These are phyloP conservation scores for Aphelenchoides fujianensis DNA, from an alignment of 1,140 invertebrate species.

Conservation along the genomic window DNA sequence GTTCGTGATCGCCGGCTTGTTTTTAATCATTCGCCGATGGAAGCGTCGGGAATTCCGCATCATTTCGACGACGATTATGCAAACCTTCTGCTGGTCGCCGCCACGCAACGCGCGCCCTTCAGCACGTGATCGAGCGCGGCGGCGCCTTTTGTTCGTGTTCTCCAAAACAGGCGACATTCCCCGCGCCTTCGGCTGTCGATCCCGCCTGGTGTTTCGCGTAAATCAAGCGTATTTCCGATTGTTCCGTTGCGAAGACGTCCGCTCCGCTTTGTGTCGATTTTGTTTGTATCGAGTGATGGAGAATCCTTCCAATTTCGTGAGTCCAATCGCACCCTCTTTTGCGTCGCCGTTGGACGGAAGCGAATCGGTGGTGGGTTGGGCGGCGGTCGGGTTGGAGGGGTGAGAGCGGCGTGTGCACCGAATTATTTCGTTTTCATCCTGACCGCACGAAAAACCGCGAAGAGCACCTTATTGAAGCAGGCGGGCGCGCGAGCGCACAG, in stretches of 20 bases:
- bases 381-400: no score
- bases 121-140: not conserved
- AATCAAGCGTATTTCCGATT: not conserved
- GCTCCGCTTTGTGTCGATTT: no score
- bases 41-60: not conserved
- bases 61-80: not conserved
- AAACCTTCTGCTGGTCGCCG: no score
- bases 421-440: constrained; percentile 1
- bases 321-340: no score
- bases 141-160: not conserved
- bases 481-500: not conserved
- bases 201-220: not conserved
- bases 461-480: not conserved
- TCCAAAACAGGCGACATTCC: not conserved
- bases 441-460: constrained; percentile 1
- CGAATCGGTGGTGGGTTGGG: no score
- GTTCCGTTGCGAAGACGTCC: not conserved
- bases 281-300: no score
- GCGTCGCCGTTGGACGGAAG: no score
- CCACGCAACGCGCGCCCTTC: not conserved
- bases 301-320: no score
- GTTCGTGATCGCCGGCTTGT: no score
- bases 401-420: no score
- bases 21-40: no score
- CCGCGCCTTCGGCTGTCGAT: no score